These are phyloP conservation scores for Chloropsis cyanopogon DNA, from an alignment of 2,113 vertebrate genomes.

Conservation along the genomic window DNA sequence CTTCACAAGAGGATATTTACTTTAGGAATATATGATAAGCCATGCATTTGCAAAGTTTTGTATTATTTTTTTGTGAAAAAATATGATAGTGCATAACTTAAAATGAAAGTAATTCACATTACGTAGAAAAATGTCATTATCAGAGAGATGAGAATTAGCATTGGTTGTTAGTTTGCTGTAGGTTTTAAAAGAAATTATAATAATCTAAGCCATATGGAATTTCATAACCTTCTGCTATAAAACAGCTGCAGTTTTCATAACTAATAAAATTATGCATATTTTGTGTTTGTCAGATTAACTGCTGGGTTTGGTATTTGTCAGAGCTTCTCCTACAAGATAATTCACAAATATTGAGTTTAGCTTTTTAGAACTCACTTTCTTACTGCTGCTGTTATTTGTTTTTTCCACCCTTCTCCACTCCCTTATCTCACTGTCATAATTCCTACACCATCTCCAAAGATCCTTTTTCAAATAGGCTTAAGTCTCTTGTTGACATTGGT, in stretches of 20 bases:
- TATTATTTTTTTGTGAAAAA: slow-evolving; percentile 20
- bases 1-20: background rate
- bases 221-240: slow-evolving; percentile 59
- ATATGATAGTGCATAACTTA: background rate
- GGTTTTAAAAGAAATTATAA: slow-evolving; percentile 57
- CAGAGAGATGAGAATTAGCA: background rate
- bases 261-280: slow-evolving; percentile 48
- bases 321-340: slow-evolving; percentile 22
- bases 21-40: slow-evolving; percentile 15
- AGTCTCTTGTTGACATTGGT: background rate
- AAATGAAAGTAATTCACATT: slow-evolving; percentile 30
- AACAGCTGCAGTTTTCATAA: slow-evolving; percentile 56
- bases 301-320: slow-evolving; percentile 54
- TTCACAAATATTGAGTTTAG: slow-evolving; percentile 29
- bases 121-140: background rate
- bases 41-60: background rate
- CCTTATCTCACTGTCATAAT: background rate
- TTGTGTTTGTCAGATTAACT: slow-evolving; percentile 68
- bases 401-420: background rate
- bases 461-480: background rate
- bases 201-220: slow-evolving; percentile 59
- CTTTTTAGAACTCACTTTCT: background rate
- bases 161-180: slow-evolving; percentile 1
- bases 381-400: background rate
- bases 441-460: background rate